These are phyloP conservation scores for Terrapene triunguis DNA, from an alignment of 2,113 vertebrate genomes.

Conservation along the genomic window DNA sequence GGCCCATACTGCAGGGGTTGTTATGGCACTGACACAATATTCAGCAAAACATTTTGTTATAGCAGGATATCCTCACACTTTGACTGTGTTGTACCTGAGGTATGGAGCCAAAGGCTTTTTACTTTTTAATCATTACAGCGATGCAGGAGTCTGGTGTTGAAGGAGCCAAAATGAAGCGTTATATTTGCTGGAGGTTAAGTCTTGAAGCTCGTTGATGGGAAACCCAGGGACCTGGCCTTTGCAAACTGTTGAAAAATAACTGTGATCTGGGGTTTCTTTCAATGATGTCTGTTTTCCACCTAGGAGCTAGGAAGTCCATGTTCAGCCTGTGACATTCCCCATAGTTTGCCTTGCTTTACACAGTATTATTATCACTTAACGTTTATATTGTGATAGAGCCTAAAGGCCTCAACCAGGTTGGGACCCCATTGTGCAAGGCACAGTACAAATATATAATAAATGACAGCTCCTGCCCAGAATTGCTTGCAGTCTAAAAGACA, in stretches of 20 bases:
- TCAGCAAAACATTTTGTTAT: neutral
- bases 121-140: neutral
- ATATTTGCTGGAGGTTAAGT: neutral
- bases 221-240: neutral
- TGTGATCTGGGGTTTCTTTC: neutral
- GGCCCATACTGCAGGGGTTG: neutral
- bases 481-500: neutral
- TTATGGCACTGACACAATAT: neutral
- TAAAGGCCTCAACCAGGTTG: neutral
- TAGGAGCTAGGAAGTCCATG: neutral
- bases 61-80: neutral
- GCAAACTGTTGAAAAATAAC: conserved; percentile 9
- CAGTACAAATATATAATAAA: neutral
- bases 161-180: neutral
- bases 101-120: neutral
- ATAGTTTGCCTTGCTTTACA: neutral
- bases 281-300: neutral
- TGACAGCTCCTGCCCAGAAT: neutral
- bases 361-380: neutral
- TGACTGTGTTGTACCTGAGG: neutral
- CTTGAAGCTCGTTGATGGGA: neutral
- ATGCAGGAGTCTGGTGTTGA: neutral
- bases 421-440: neutral
- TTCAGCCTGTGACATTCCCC: neutral
- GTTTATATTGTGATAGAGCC: neutral